Conservation (phyloP, 2,888 invertebrate genomes). For the Athalia cordata region DNA sequence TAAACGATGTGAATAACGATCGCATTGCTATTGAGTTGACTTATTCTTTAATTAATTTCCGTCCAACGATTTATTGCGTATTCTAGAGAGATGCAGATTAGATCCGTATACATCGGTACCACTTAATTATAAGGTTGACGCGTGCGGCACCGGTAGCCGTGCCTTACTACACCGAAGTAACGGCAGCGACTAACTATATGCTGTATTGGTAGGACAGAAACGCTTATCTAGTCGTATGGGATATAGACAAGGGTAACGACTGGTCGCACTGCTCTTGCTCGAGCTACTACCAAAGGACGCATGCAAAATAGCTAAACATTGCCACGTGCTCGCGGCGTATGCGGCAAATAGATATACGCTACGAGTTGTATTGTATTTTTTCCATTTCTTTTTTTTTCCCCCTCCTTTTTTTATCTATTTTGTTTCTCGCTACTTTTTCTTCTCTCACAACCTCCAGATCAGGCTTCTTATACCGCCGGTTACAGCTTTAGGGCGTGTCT, state of each 20-base stretch:
- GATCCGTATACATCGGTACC: slow-evolving; percentile 43
- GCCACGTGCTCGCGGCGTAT: slow-evolving; percentile 22
- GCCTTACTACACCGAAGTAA: slow-evolving; percentile 21
- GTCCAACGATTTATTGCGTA: slow-evolving; percentile 42
- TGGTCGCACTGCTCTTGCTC: too few species aligned
- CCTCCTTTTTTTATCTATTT: too few species aligned
- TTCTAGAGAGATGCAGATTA: slow-evolving; percentile 40
- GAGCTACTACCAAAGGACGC: neutral
- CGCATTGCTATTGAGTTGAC: slow-evolving; percentile 34
- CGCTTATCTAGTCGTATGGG: slow-evolving; percentile 21
- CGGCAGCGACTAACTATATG: neutral
- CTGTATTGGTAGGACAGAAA: too few species aligned
- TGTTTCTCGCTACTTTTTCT: too few species aligned
- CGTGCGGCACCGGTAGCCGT: slow-evolving; percentile 39
- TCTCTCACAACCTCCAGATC: too few species aligned
- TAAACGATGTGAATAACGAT: slow-evolving; percentile 26
- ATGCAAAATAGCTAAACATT: slow-evolving; percentile 35
- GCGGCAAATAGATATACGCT: too few species aligned
- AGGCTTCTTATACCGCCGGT: too few species aligned
- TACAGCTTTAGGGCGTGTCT: too few species aligned
- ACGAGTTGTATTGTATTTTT: too few species aligned
- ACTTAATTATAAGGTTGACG: slow-evolving; percentile 45
- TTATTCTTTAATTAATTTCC: slow-evolving; percentile 45
- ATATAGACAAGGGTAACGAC: too few species aligned
- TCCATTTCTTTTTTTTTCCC: too few species aligned